Evolutionary conservation across 2,113 vertebrate genomes (phyloP).

Genomic region (Antennarius striatus): DNA sequence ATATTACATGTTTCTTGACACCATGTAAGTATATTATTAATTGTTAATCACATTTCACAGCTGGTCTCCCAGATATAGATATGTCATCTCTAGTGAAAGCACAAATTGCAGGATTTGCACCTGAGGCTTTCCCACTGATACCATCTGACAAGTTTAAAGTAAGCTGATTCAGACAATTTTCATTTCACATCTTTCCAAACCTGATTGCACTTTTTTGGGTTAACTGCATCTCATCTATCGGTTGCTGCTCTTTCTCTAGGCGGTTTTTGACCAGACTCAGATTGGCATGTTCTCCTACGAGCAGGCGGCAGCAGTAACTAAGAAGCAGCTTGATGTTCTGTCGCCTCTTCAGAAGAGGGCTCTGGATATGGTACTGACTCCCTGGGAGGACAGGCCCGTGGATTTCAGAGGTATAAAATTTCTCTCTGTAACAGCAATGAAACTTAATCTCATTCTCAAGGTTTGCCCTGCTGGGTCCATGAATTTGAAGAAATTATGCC

Average conservation of each 20-base stretch:
- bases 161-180: conserved; percentile 19
- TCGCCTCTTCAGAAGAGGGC: conserved; percentile 71
- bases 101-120: conserved; percentile 81
- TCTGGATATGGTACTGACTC: conserved; percentile 78
- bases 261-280: conserved; percentile 74
- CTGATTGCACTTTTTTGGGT: background rate
- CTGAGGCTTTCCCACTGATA: conserved; percentile 76
- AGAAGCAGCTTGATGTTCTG: conserved; percentile 61
- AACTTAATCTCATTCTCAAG: background rate
- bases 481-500: too few relatives aligned
- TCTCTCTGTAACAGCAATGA: background rate
- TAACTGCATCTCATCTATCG: background rate
- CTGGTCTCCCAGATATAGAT: conserved; percentile 80
- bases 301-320: conserved; percentile 78
- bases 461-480: too few relatives aligned
- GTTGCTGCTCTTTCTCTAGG: conserved; percentile 55
- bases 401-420: conserved; percentile 72
- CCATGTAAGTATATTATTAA: background rate
- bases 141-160: conserved; percentile 78
- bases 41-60: conserved; percentile 53
- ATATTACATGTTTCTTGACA: background rate
- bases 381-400: conserved; percentile 69
- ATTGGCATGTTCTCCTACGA: conserved; percentile 81
- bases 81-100: conserved; percentile 81
- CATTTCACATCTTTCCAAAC: background rate